Base-by-base conservation (phyloP, 2,113 vertebrate species). In the Dissostichus mawsoni region DNA sequence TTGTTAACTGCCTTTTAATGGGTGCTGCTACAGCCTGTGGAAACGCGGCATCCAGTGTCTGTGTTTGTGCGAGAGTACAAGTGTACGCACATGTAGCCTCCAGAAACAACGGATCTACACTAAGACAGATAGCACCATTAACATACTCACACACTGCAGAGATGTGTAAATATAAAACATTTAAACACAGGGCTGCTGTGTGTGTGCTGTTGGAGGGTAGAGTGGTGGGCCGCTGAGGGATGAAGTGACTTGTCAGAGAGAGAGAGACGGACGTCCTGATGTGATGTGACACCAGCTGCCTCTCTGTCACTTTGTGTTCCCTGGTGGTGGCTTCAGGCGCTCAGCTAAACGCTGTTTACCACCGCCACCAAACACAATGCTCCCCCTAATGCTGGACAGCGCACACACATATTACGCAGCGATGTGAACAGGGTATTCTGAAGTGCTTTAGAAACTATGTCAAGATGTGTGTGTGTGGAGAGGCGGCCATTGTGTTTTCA, bases 251-350 rank as follows among this genome's bases (percentile, higher is more conserved):
- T 87, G 89, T 88, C 86, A 81, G 82, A 61, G 82, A 55, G 52
- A 80, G 63, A 87, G 88, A 79, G 90, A 90, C 81, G 63, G 85
- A 47, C 56, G 59, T 75, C 78, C 76, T 93, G 90, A 94, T 93
- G 80, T 85, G 92, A 92, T 87, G 90, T 92, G 93, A 93, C 91
- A 88, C 81, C 72, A 83, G 83, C 92, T 93, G 89, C 90, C 91
- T 91, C 92, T 89, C 92, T 93, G 94, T 94, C 94, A 94, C 91
- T 93, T 92, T 91, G 87, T 58, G 82, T 93, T 93, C 84, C 74
- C 81, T 81, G 72, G 78, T 78, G 82, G 82, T 70, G 90, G 85
- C 87, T 89, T 91, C 88, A 91, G 90, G 85, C 66, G 56, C 69
- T 82, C 76, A 76, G 83, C 87, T 90, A 91, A 90, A 93, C 57